Evolutionary conservation across 2,888 invertebrate species (phyloP), one percentile per base, ranked within the genome.

Genomic region (Cyclophora punctaria): DNA sequence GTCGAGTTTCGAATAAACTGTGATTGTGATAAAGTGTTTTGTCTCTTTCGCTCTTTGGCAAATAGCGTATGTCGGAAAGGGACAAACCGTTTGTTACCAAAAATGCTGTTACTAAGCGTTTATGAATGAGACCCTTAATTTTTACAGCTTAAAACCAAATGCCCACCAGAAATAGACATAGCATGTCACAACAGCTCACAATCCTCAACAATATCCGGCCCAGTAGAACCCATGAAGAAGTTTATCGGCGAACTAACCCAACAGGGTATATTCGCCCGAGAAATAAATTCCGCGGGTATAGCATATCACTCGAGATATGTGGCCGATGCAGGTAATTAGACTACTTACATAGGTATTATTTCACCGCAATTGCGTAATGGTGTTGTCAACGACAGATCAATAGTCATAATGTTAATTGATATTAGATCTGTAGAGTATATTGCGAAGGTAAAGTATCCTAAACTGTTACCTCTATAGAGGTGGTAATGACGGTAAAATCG

Each of bases 261-360:
- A 5, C 51, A 44, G 34, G 58, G 57, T 3, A 51, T 63, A 3
- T 63, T 63, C n/a, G 57, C 57, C 6, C 56, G 47, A 54, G 75
- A 74, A 58, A 81, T 83, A 0, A 69, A 75, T 3, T 93, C 94
- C 53, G 91, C 93, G 33, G 94, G 95, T 63, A 93, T 96, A 52
- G 95, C 97, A 0, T 97, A 96, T 69, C 97, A 98, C 75, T 96
- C 96, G 45, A 90, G 92, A 49, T 95, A 95, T 63, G 94, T 98
- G 60, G 89, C 90, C 0, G 84, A 89, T 40, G 91, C 92, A 49
- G 91, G 85, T 77, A 43, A 6, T 4, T 6, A 7, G 3, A 20
- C n/a, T 3, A 48, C 4, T n/a, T 33, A 37, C 3, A n/a, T 4
- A 3, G 20, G 7, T 7, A 7, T 7, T 4, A 20, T 7, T 43